phyloP scores from a whole-genome alignment of 2,113 vertebrate genomes.

The Salvator merianae region DNA sequence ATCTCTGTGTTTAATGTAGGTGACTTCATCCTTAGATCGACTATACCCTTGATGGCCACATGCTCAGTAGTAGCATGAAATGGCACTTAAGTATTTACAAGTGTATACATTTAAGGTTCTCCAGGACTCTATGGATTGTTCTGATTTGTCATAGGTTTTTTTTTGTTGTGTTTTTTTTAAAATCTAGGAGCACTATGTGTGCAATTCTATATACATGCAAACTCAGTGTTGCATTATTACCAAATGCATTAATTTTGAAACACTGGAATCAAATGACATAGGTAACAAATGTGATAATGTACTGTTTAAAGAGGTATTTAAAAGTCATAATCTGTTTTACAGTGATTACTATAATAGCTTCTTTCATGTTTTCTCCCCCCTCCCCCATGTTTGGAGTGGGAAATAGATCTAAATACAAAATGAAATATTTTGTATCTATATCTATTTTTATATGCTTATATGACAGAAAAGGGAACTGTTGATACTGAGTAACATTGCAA shows the following conservation, averaged over 20 bases:
- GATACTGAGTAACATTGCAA: background rate
- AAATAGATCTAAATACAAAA: background rate
- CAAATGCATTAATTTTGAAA: background rate
- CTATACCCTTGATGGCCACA: too few relatives aligned
- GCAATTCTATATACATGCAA: background rate
- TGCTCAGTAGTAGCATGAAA: too few relatives aligned
- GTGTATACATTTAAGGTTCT: too few relatives aligned
- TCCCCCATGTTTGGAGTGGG: background rate
- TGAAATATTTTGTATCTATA: background rate
- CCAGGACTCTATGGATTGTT: too few relatives aligned
- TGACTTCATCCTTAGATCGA: too few relatives aligned
- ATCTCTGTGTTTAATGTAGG: too few relatives aligned
- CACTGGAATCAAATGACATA: background rate
- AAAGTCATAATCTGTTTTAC: background rate
- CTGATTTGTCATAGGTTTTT: too few relatives aligned
- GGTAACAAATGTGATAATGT: background rate
- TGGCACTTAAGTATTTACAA: too few relatives aligned
- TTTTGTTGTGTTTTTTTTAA: too few relatives aligned
- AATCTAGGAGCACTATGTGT: too few relatives aligned
- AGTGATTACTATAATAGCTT: background rate
- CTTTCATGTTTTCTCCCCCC: background rate
- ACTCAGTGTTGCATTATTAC: background rate
- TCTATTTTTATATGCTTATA: too few relatives aligned
- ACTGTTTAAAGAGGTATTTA: background rate
- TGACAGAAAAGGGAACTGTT: background rate